A percentile compares a stretch with the other conserved stretches of the same genome.
Evolutionary conservation across 2,113 vertebrate species (phyloP).

Genomic region (Tylochromis polylepis): DNA sequence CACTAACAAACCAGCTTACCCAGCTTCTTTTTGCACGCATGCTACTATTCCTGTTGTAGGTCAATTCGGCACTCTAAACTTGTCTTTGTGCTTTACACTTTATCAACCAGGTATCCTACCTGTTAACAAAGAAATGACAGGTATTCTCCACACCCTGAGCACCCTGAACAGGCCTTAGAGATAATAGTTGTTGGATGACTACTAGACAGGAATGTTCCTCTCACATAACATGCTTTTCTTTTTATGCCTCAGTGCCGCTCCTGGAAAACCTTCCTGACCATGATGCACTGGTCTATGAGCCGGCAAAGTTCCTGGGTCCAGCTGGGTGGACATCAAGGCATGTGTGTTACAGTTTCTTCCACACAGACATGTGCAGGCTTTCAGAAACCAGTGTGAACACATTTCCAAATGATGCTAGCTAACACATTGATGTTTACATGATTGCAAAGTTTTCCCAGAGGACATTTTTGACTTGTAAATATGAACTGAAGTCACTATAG

Average conservation of each 20-base stretch:
- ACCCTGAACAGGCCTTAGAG: neutral
- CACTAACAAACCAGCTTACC: neutral
- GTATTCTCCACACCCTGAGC: neutral
- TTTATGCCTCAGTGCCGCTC: slow-evolving; percentile 63
- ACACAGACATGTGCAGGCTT: neutral
- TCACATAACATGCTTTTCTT: neutral
- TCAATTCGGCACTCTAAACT: neutral
- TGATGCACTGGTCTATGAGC: slow-evolving; percentile 77
- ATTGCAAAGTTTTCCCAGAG: neutral
- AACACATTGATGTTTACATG: neutral
- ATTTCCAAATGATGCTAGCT: neutral
- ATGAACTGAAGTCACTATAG: neutral
- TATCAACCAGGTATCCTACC: neutral
- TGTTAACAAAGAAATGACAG: neutral
- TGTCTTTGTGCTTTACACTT: neutral
- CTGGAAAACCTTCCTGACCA: slow-evolving; percentile 78
- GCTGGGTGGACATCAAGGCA: slow-evolving; percentile 80
- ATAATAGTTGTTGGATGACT: neutral
- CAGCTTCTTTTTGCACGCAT: neutral
- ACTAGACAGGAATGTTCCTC: neutral
- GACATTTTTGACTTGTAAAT: neutral
- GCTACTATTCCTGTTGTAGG: neutral
- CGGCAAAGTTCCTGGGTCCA: slow-evolving; percentile 79
- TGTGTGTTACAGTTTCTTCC: neutral
- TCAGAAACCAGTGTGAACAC: neutral